phyloP scores from a whole-genome alignment of 2,113 vertebrate genomes.

The Orthochromis malagaraziensis region DNA sequence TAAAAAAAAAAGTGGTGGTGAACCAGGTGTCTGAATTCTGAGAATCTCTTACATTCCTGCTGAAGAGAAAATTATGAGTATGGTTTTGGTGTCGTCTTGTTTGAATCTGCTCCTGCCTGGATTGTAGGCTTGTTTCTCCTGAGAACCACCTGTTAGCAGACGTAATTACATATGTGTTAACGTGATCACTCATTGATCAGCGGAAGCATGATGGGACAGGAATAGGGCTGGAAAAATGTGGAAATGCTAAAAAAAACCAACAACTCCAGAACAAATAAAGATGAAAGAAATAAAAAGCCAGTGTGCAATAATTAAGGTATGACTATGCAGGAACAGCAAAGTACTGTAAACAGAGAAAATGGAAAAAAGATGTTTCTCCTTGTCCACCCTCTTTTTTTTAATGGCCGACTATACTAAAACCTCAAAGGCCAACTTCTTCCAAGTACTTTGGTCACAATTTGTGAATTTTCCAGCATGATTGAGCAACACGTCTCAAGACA shows the following conservation, averaged over 20 bases:
- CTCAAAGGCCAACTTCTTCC: background rate
- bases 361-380: background rate
- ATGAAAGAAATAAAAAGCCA: background rate
- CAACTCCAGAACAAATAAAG: background rate
- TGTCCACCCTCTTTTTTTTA: background rate
- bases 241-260: background rate
- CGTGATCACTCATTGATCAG: conserved; percentile 25
- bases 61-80: conserved; percentile 60
- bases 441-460: background rate
- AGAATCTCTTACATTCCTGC: conserved; percentile 59
- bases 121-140: conserved; percentile 63
- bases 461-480: background rate
- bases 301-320: background rate
- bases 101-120: conserved; percentile 58
- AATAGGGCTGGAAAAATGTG: background rate
- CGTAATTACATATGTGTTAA: conserved; percentile 69
- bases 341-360: background rate
- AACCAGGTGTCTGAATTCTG: conserved; percentile 59
- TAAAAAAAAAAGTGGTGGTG: background rate
- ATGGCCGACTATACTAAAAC: background rate
- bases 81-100: conserved; percentile 59
- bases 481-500: background rate
- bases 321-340: background rate
- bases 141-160: conserved; percentile 67
- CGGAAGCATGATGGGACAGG: conserved; percentile 12